Conservation (phyloP, 2,797 vertebrate species). For the Acrossocheilus wenchowensis region DNA sequence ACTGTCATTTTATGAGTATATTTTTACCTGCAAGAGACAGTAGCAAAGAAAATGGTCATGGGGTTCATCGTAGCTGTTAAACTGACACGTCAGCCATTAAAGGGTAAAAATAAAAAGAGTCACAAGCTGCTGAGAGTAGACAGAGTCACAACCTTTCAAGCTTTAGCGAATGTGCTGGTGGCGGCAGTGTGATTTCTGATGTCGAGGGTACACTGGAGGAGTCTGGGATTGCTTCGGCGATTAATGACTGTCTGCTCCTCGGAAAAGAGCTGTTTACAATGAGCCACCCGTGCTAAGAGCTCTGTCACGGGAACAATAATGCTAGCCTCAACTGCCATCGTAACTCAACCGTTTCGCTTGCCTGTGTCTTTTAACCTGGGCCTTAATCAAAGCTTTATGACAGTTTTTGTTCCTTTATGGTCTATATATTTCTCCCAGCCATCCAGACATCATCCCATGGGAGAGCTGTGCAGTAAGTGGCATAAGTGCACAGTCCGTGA, state of each 20-base stretch:
- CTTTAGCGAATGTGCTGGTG: slow-evolving; percentile 71
- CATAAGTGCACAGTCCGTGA: slow-evolving; percentile 78
- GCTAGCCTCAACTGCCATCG: slow-evolving; percentile 75
- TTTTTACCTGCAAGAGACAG: slow-evolving; percentile 26
- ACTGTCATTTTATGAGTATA: slow-evolving; percentile 20
- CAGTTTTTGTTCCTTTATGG: slow-evolving; percentile 86
- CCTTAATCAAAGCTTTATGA: slow-evolving; percentile 88
- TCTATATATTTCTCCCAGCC: slow-evolving; percentile 82
- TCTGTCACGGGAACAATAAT: slow-evolving; percentile 83
- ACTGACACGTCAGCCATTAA: slow-evolving; percentile 49
- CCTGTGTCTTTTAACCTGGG: slow-evolving; percentile 81
- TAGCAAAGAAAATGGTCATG: slow-evolving; percentile 36
- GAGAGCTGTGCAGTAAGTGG: slow-evolving; percentile 79
- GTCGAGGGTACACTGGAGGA: slow-evolving; percentile 72
- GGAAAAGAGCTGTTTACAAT: slow-evolving; percentile 79
- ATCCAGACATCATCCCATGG: slow-evolving; percentile 81
- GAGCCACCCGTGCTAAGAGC: slow-evolving; percentile 77
- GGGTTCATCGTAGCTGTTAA: slow-evolving; percentile 54
- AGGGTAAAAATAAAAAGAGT: slow-evolving; percentile 57
- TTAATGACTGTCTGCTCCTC: slow-evolving; percentile 78
- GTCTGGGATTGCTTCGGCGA: slow-evolving; percentile 70
- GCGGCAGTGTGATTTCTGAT: slow-evolving; percentile 76
- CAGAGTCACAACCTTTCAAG: slow-evolving; percentile 64
- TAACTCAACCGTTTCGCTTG: slow-evolving; percentile 77
- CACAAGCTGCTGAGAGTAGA: slow-evolving; percentile 65